Percentiles rank a stretch among this genome's conserved stretches.
phyloP scores from a whole-genome alignment of 1,140 invertebrate species.

The Paralvinella palmiformis region DNA sequence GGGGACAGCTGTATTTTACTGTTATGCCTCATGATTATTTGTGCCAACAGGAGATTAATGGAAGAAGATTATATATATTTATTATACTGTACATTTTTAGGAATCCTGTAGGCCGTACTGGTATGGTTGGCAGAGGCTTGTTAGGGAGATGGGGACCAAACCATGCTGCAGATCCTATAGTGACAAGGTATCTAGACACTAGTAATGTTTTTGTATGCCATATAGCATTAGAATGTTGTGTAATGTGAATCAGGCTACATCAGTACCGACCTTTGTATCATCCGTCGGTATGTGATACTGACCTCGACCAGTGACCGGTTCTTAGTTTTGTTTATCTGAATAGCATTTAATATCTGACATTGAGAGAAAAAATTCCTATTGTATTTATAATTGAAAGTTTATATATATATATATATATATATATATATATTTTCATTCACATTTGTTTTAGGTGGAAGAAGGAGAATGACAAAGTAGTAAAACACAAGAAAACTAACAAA shows the following conservation, averaged over 20 bases:
- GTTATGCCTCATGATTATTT: not conserved
- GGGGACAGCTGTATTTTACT: not conserved
- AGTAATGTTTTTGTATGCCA: no score
- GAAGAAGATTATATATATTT: not conserved
- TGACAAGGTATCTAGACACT: conserved; percentile 42
- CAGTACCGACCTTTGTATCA: no score
- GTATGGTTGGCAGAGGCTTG: conserved; percentile 52
- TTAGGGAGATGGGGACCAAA: conserved; percentile 92
- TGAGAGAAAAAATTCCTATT: no score
- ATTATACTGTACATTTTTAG: not conserved
- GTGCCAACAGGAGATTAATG: not conserved
- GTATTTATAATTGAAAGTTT: no score
- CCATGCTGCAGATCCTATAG: conserved; percentile 44
- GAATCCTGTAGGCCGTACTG: conserved; percentile 83
- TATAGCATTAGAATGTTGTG: no score
- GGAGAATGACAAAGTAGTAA: conserved; percentile 62
- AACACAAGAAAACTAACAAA: conserved; percentile 48
- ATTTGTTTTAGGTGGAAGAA: conserved; percentile 10
- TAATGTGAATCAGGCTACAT: no score
- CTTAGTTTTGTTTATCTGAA: no score
- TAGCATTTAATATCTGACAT: no score
- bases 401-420: no score
- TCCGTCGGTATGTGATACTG: no score
- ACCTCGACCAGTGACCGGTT: no score
- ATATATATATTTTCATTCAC: not conserved